Evolutionary conservation across 2,888 invertebrate genomes (phyloP).

Genomic region (Dasypolia templi): DNA sequence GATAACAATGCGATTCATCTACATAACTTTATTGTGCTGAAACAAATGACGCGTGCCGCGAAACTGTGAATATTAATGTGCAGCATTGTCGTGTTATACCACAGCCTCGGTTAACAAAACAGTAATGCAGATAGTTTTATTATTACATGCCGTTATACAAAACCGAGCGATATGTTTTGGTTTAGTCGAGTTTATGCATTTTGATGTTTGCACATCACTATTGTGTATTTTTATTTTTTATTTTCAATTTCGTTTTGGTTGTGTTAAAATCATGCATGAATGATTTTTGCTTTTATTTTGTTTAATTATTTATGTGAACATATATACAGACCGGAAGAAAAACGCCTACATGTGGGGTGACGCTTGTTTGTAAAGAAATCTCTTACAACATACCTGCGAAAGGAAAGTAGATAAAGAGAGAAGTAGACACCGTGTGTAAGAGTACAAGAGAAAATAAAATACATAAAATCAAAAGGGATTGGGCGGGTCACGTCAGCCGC

Average conservation of each 20-base stretch:
- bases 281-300: not conserved
- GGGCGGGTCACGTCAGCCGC: no score
- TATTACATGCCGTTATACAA: slow-evolving; percentile 29
- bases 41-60: slow-evolving; percentile 48
- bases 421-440: not conserved
- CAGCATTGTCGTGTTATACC: slow-evolving; percentile 50
- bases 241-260: slow-evolving; percentile 1
- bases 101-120: slow-evolving; percentile 45
- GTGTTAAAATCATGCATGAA: not conserved
- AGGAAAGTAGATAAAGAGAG: not conserved
- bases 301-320: not conserved
- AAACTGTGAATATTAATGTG: slow-evolving; percentile 61
- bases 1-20: slow-evolving; percentile 42
- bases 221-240: not conserved
- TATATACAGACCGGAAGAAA: not conserved
- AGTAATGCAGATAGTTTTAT: slow-evolving; percentile 51
- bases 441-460: not conserved
- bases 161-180: slow-evolving; percentile 31
- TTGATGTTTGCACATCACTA: slow-evolving; percentile 32
- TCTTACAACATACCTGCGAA: not conserved
- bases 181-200: slow-evolving; percentile 27
- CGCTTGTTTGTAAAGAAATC: not conserved
- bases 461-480: not conserved
- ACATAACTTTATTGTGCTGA: slow-evolving; percentile 38
- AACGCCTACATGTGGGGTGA: no score